These are phyloP conservation scores for Cavia aperea DNA, from an alignment of 2,113 vertebrate genomes.

Conservation along the genomic window DNA sequence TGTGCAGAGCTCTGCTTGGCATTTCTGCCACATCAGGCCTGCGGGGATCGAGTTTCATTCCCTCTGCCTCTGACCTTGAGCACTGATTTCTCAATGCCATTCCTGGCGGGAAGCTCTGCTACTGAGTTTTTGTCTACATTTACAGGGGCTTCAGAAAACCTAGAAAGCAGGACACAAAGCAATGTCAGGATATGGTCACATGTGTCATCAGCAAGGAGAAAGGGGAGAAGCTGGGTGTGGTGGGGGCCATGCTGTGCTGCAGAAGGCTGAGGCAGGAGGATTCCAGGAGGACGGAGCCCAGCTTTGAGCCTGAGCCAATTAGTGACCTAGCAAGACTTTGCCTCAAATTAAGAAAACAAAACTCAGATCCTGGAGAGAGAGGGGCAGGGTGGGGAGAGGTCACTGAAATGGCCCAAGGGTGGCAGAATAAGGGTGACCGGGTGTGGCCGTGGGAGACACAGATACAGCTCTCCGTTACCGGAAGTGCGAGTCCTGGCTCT, in stretches of 20 bases:
- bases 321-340: not conserved
- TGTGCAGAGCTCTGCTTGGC: not conserved
- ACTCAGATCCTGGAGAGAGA: not conserved
- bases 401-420: not conserved
- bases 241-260: not conserved
- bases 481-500: not conserved
- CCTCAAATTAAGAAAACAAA: not conserved
- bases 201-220: not conserved
- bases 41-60: not conserved
- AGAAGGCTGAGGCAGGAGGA: not conserved
- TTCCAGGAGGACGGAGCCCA: not conserved
- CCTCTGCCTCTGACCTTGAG: constrained; percentile 7
- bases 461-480: not conserved
- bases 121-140: not conserved
- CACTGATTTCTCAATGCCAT: constrained; percentile 10
- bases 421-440: too few relatives aligned
- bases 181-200: not conserved
- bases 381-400: not conserved
- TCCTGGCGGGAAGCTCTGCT: constrained; percentile 1
- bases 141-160: not conserved
- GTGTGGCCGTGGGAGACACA: accelerated
- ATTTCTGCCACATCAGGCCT: not conserved
- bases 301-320: not conserved
- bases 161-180: not conserved
- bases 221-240: not conserved